These are phyloP conservation scores for Masnerella sp. DNA, from an alignment of 2,888 invertebrate species.

Conservation along the genomic window DNA sequence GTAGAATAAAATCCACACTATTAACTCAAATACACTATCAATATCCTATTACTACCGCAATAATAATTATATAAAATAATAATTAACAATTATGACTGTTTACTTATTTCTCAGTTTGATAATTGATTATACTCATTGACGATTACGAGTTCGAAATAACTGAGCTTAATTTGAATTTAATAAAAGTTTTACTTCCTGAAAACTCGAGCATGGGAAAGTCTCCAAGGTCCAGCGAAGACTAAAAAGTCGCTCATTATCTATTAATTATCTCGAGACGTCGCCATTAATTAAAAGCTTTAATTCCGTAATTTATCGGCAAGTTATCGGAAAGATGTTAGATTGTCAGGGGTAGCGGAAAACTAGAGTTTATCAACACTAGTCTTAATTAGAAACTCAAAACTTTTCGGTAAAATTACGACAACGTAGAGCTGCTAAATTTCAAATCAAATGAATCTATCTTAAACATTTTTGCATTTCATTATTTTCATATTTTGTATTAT, in stretches of 20 bases:
- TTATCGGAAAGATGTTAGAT: conserved; percentile 45
- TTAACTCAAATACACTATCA: too few relatives aligned
- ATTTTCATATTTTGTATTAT: too few relatives aligned
- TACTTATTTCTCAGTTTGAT: too few relatives aligned
- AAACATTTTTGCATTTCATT: too few relatives aligned
- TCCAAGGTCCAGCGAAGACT: conserved; percentile 1
- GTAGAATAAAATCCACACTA: too few relatives aligned
- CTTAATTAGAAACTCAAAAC: conserved; percentile 53
- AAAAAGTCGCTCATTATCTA: conserved; percentile 50
- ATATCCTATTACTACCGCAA: too few relatives aligned
- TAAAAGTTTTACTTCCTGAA: neutral
- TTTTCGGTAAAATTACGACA: conserved; percentile 30
- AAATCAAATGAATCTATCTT: too few relatives aligned
- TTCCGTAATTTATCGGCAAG: conserved; percentile 50
- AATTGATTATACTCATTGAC: too few relatives aligned
- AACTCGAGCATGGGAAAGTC: conserved; percentile 8
- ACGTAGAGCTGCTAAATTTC: conserved; percentile 1
- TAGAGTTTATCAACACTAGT: conserved; percentile 43
- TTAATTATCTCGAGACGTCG: conserved; percentile 51
- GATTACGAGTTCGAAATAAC: too few relatives aligned
- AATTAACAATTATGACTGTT: too few relatives aligned
- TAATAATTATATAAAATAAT: too few relatives aligned
- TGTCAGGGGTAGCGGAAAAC: conserved; percentile 32
- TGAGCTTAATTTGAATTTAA: too few relatives aligned
- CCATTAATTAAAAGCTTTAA: conserved; percentile 49